Evolutionary conservation across 2,888 invertebrate species (phyloP).

Genomic region (Sphaeridia pumilis): DNA sequence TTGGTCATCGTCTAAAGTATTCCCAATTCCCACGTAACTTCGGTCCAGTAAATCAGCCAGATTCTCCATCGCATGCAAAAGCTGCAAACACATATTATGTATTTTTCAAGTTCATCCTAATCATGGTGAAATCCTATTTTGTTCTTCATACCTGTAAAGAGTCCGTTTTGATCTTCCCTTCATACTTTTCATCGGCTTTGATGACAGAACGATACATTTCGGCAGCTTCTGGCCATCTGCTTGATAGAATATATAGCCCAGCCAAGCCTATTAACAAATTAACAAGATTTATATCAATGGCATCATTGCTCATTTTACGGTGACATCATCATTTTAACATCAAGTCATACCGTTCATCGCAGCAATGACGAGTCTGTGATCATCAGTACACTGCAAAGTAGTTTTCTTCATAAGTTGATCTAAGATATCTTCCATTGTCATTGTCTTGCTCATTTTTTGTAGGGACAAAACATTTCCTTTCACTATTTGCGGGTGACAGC

Average conservation of each 20-base stretch:
- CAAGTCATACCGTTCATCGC: constrained; percentile 49
- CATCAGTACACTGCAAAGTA: constrained; percentile 50
- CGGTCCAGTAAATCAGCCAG: constrained; percentile 46
- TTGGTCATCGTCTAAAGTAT: constrained; percentile 45
- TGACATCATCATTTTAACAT: background rate
- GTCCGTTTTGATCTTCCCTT: constrained; percentile 48
- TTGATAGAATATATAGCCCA: constrained; percentile 49
- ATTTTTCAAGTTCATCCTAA: background rate
- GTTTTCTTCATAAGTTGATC: constrained; percentile 53
- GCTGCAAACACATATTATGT: constrained; percentile 37
- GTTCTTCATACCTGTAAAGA: constrained; percentile 43
- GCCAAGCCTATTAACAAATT: constrained; percentile 45
- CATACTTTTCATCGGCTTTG: constrained; percentile 43
- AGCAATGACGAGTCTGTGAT: constrained; percentile 50
- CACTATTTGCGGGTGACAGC: constrained; percentile 55
- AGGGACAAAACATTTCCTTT: constrained; percentile 45
- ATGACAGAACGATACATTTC: constrained; percentile 52
- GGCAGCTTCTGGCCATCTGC: constrained; percentile 47
- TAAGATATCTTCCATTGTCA: constrained; percentile 54
- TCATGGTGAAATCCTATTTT: background rate
- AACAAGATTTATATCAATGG: background rate
- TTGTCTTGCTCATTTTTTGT: constrained; percentile 43
- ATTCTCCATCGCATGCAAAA: constrained; percentile 58
- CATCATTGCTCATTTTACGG: background rate
- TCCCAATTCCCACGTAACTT: constrained; percentile 40